Conservation (phyloP, 2,113 vertebrate species). For the Apaloderma vittatum region DNA sequence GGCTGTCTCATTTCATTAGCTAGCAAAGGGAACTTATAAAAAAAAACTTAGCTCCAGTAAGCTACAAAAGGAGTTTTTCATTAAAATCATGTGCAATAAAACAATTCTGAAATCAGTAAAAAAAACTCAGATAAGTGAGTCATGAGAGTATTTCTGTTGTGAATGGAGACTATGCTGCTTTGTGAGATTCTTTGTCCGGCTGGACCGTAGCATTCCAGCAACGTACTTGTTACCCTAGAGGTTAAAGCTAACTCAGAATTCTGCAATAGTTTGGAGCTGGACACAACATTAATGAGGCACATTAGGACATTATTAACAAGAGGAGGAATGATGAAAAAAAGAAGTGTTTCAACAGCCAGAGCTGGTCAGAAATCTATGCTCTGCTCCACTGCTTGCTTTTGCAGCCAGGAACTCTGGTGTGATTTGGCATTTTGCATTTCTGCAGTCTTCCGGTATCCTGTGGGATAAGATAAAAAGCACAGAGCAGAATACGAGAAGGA, state of each 20-base stretch:
- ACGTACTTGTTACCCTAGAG: neutral
- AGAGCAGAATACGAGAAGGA: neutral
- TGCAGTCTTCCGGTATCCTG: neutral
- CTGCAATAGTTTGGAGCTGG: neutral
- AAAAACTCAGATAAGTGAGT: neutral
- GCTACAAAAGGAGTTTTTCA: neutral
- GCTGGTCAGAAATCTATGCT: too few relatives aligned
- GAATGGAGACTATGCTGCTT: neutral
- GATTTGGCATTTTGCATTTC: neutral
- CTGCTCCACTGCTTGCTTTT: neutral
- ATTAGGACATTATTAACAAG: neutral
- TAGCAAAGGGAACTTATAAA: neutral
- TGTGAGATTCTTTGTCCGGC: rapidly evolving
- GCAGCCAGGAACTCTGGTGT: neutral
- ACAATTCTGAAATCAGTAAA: neutral
- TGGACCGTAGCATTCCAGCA: neutral
- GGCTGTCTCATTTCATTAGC: neutral
- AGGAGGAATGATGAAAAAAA: neutral
- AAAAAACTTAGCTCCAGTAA: neutral
- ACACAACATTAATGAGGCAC: neutral
- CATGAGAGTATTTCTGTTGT: neutral
- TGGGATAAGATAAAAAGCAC: neutral
- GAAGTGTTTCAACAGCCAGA: neutral
- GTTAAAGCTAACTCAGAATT: neutral
- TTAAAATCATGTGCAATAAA: neutral